Evolutionary conservation across 2,888 invertebrate genomes (phyloP).

Genomic region (Laothoe populi): DNA sequence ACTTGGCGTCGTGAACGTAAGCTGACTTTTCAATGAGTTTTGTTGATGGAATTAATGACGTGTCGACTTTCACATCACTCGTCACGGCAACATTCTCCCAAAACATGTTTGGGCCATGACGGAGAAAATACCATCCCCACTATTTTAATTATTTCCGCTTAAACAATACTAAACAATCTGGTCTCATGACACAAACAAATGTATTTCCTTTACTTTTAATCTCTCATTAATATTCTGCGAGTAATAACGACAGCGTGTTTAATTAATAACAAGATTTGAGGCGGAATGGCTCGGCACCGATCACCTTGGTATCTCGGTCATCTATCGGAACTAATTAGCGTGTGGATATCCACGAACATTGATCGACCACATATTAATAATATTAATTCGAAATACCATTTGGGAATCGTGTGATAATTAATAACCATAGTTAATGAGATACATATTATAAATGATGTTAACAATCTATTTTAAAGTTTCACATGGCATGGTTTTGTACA

Average conservation of each 20-base stretch:
- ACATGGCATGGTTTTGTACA: not conserved
- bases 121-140: not conserved
- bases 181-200: not conserved
- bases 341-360: conserved; percentile 38
- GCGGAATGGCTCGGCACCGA: conserved; percentile 1
- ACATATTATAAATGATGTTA: not conserved
- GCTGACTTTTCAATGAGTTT: not conserved
- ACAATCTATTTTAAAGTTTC: not conserved
- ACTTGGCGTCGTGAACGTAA: not conserved
- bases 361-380: conserved; percentile 5
- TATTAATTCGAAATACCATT: not conserved
- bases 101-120: not conserved
- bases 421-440: not conserved
- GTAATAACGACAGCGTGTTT: conserved; percentile 1
- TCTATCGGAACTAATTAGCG: conserved; percentile 64
- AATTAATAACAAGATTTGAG: conserved; percentile 16
- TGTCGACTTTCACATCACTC: not conserved
- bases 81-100: conserved; percentile 1
- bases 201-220: not conserved
- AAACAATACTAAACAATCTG: not conserved
- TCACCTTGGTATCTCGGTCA: conserved; percentile 47
- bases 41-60: not conserved
- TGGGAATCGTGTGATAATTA: not conserved
- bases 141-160: not conserved
- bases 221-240: not conserved